These are phyloP conservation scores for Acanthosepion esculentum DNA, from an alignment of 2,888 invertebrate genomes.

Conservation along the genomic window DNA sequence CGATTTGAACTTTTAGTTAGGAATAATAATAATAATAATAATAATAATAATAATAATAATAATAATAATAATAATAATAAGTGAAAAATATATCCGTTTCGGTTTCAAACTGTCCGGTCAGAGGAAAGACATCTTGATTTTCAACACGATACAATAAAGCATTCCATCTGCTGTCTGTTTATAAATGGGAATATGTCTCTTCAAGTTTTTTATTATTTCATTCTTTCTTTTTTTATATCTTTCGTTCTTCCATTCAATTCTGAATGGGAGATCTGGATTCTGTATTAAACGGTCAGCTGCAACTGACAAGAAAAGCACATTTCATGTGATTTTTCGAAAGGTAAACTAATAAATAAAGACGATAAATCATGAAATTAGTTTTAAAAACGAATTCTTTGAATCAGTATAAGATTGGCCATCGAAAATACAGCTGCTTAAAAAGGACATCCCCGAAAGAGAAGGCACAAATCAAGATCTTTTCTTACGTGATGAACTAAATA, in stretches of 20 bases:
- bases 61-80: too few species aligned
- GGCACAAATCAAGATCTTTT: neutral
- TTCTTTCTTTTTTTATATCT: neutral
- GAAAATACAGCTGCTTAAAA: neutral
- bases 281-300: neutral
- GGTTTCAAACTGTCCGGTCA: too few species aligned
- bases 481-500: neutral
- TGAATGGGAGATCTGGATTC: neutral
- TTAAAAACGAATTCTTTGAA: neutral
- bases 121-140: too few species aligned
- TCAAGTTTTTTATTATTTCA: too few species aligned
- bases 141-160: too few species aligned
- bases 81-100: too few species aligned
- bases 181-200: too few species aligned
- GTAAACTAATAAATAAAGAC: neutral
- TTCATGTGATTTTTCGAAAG: too few species aligned
- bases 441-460: neutral
- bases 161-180: too few species aligned
- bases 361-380: neutral
- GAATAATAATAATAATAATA: too few species aligned
- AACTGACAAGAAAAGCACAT: neutral
- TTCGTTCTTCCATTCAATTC: neutral
- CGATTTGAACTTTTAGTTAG: too few species aligned
- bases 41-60: too few species aligned
- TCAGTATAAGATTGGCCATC: neutral